Evolutionary conservation across 1,140 invertebrate genomes (phyloP), one percentile per base, ranked within the genome.

Genomic region (Bombus breviceps): DNA sequence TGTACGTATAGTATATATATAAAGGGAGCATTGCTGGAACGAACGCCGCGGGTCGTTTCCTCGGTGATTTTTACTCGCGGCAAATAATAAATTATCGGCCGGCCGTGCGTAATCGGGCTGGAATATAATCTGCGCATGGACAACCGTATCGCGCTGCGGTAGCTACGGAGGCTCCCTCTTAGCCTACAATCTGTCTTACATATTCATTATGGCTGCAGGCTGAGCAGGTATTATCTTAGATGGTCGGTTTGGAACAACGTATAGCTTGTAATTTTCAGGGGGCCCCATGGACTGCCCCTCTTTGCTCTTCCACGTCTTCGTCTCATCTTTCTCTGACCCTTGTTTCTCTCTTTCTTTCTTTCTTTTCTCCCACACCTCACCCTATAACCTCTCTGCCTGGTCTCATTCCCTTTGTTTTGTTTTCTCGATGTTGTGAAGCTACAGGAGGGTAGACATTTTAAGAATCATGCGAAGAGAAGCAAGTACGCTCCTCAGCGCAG

Each of bases 111-210:
- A 91, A 91, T 91, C 90, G 89, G 87, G 84, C 87, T 82, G 90
- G 91, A 94, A 92, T 92, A 91, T 92, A 92, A 93, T 94, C 92
- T 92, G 87, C 88, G 89, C 83, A 89, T 91, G 91, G 92, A 92
- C 91, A 93, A 92, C 91, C 92, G 92, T 93, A 93, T 93, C 93
- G 91, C 92, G 93, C 93, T 92, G 94, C 94, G 91, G 94, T 94
- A 95, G 94, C 94, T 88, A 90, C 91, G 88, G 93, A 95, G 94
- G 94, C 94, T 95, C 92, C 93, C 94, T 95, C 94, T 95, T 95
- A 95, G 94, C 92, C 94, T 95, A 95, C 94, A 95, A 95, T 95
- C 94, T 95, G 94, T 95, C 94, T 95, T 95, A 95, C 95, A 95
- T 95, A 95, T 95, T 95, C 95, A 95, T 95, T 95, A 95, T 95